Evolutionary conservation across 2,797 vertebrate genomes (phyloP), one percentile per base, ranked within the genome.

Genomic region (Bucorvus abyssinicus): DNA sequence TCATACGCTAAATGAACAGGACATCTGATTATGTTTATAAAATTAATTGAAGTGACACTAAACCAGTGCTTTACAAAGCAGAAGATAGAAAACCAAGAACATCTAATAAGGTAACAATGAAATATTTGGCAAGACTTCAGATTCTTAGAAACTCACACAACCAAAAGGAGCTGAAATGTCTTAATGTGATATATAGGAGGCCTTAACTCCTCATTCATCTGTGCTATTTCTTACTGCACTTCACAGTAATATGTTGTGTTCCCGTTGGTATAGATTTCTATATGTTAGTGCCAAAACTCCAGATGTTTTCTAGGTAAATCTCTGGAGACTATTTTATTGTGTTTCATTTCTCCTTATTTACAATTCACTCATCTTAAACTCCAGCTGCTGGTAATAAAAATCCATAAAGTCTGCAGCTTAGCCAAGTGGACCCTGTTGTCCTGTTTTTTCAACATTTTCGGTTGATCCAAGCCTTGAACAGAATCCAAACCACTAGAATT

Each of bases 291-390:
- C 95, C 96, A 94, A 90, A 77, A 84, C 34, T 90, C 91, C 96
- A 97, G 97, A 97, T 97, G 97, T 97, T 97, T 95, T 96, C 93
- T 81, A 88, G 87, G 84, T 96, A 85, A 89, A 87, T 87, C 90
- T 93, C 82, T 73, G 76, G 87, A 94, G 87, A 83, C 14, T 71
- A 40, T 76, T 95, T 73, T 89, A 88, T 88, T 95, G 56, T 94
- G 93, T 95, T 96, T 94, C 93, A 95, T 95, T 97, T 94, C 84
- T 92, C n/a, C 55, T 90, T 93, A 91, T 94, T 94, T 96, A 94
- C 87, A 94, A 91, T 93, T 92, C 73, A 69, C 65, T 96, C 59
- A 29, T 88, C 90, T 95, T 94, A 90, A 95, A 90, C 91, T 93
- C 32, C 57, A 94, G 89, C 75, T 44, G 5, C 70, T 23, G 53